Percentiles rank a stretch among this genome's conserved stretches.
These are phyloP conservation scores for Lota lota DNA, from an alignment of 2,113 vertebrate genomes.

Conservation along the genomic window DNA sequence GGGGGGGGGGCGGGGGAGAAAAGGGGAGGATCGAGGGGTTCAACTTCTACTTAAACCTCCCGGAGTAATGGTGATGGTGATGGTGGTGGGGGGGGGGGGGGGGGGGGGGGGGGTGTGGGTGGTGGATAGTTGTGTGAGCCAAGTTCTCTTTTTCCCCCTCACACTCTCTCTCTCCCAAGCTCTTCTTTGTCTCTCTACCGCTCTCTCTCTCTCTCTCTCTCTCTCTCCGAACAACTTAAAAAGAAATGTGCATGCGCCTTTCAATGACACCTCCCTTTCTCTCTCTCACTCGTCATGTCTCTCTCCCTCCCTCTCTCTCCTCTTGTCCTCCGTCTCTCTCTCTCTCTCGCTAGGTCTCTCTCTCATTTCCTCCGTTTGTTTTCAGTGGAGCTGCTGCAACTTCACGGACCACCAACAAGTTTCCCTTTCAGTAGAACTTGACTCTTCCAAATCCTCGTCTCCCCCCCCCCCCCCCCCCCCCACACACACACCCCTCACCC, in stretches of 20 bases:
- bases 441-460: constrained; percentile 70
- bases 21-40: constrained; percentile 35
- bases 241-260: constrained; percentile 49
- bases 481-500: neutral
- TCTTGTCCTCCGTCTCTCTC: constrained; percentile 16
- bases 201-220: constrained; percentile 31
- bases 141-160: neutral
- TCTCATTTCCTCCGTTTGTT: constrained; percentile 65
- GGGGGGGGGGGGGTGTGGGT: constrained; percentile 23
- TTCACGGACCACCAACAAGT: constrained; percentile 71
- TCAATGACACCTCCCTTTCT: constrained; percentile 39
- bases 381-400: constrained; percentile 68
- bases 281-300: constrained; percentile 12
- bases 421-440: constrained; percentile 64
- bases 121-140: neutral
- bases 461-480: constrained; percentile 43
- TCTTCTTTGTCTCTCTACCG: constrained; percentile 42
- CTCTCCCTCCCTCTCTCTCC: constrained; percentile 35
- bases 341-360: no score
- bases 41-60: constrained; percentile 68
- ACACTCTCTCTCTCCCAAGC: neutral
- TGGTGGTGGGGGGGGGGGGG: constrained; percentile 25
- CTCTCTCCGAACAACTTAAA: constrained; percentile 40
- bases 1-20: constrained; percentile 22
- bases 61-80: constrained; percentile 47